These are phyloP conservation scores for Mythimna ferrago DNA, from an alignment of 2,888 invertebrate species.

Conservation along the genomic window DNA sequence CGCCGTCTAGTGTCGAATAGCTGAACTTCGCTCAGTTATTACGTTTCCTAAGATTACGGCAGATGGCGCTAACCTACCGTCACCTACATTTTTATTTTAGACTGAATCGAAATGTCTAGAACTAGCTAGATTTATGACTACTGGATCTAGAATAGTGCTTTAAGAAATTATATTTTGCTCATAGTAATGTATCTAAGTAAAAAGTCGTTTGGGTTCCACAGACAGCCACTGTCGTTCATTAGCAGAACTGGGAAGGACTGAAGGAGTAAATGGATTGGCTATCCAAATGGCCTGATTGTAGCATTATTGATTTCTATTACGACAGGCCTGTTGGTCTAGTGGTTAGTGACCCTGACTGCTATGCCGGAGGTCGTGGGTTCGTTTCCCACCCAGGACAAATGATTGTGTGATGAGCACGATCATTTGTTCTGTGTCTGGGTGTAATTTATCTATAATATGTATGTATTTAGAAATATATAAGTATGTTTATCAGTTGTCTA, in stretches of 20 bases:
- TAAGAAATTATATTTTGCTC: background rate
- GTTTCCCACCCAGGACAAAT: no score
- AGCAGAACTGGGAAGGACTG: background rate
- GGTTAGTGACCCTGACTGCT: no score
- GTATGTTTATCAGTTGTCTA: no score
- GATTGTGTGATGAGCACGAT: no score
- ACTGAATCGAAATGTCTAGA: background rate
- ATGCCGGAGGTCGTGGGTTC: no score
- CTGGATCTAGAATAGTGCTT: background rate
- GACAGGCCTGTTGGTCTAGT: no score
- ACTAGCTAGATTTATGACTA: background rate
- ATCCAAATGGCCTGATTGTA: background rate
- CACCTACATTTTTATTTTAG: background rate
- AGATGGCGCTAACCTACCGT: slow-evolving; percentile 10
- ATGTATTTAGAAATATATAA: no score
- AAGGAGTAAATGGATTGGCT: background rate
- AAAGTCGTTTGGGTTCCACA: no score
- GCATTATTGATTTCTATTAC: slow-evolving; percentile 1
- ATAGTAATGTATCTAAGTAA: no score
- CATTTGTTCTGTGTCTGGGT: no score
- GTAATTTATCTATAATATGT: no score
- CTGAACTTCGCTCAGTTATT: slow-evolving; percentile 14
- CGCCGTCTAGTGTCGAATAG: slow-evolving; percentile 73
- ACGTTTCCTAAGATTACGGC: background rate
- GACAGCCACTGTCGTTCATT: background rate